Conservation (phyloP, 2,113 vertebrate genomes). For the Phocoena sinus region DNA sequence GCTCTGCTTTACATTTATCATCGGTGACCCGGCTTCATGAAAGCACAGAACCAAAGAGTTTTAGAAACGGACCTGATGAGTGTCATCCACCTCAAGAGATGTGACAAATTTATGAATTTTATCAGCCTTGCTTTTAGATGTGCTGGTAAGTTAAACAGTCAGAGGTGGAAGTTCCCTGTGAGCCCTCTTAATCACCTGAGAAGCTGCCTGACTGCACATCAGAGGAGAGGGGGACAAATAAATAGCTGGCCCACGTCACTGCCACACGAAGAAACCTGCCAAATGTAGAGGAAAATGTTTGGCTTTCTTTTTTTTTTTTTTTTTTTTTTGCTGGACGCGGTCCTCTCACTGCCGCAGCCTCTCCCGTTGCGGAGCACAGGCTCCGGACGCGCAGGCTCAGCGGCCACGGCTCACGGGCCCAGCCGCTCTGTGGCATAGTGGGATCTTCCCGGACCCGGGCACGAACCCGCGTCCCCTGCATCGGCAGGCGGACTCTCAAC, state of each 20-base stretch:
- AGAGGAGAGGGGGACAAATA: slow-evolving; percentile 72
- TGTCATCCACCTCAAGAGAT: slow-evolving; percentile 59
- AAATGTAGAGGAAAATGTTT: background rate
- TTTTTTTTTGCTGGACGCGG: too few relatives aligned
- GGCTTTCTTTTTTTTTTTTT: background rate
- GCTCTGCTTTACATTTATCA: slow-evolving; percentile 19
- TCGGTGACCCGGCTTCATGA: slow-evolving; percentile 39
- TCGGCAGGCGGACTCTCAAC: too few relatives aligned
- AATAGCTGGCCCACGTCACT: background rate
- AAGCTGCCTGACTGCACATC: slow-evolving; percentile 49
- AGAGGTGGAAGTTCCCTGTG: slow-evolving; percentile 71
- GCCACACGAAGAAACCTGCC: slow-evolving; percentile 23
- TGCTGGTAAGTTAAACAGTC: slow-evolving; percentile 68
- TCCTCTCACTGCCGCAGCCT: too few relatives aligned
- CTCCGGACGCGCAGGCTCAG: too few relatives aligned
- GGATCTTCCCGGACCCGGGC: too few relatives aligned
- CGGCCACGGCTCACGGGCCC: too few relatives aligned
- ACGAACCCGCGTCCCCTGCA: too few relatives aligned
- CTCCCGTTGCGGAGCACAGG: too few relatives aligned
- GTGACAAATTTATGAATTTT: slow-evolving; percentile 77
- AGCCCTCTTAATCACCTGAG: slow-evolving; percentile 71
- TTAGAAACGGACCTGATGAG: slow-evolving; percentile 63
- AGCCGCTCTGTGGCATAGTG: too few relatives aligned
- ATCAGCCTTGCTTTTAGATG: slow-evolving; percentile 66
- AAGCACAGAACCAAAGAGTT: slow-evolving; percentile 31